Conservation (phyloP, 2,888 invertebrate species). For the Maniola hyperantus region DNA sequence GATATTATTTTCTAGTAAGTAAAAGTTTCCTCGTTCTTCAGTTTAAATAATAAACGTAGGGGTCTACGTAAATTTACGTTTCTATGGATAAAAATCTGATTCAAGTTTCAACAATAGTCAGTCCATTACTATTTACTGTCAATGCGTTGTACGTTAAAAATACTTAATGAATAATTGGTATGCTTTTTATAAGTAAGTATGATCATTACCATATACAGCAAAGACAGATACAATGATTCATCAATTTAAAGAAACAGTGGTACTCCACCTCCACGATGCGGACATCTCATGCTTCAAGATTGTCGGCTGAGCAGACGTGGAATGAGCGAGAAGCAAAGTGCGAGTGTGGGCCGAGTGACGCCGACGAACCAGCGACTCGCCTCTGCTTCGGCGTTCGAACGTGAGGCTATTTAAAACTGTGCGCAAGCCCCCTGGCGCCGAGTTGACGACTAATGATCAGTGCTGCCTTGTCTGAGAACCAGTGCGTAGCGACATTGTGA, state of each 20-base stretch:
- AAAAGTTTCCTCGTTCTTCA: neutral
- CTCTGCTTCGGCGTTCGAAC: conserved; percentile 67
- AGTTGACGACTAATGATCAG: conserved; percentile 81
- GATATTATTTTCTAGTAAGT: neutral
- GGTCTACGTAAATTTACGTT: neutral
- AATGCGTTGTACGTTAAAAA: conserved; percentile 49
- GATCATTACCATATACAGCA: conserved; percentile 67
- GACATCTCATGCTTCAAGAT: conserved; percentile 40
- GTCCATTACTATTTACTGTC: conserved; percentile 52
- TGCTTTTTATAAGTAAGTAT: conserved; percentile 43
- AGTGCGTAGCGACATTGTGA: conserved; percentile 70
- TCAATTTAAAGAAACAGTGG: conserved; percentile 63
- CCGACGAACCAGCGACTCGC: conserved; percentile 51
- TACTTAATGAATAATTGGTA: conserved; percentile 59
- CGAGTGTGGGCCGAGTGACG: conserved; percentile 74
- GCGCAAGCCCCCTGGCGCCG: conserved; percentile 81
- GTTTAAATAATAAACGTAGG: neutral
- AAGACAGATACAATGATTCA: conserved; percentile 73
- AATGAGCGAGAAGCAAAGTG: conserved; percentile 78
- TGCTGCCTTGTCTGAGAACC: conserved; percentile 74
- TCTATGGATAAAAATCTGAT: neutral
- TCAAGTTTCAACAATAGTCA: conserved; percentile 12
- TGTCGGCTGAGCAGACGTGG: conserved; percentile 57
- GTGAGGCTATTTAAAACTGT: conserved; percentile 83
- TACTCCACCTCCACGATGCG: conserved; percentile 44